Conservation (phyloP, 2,797 vertebrate species). For the Cossypha caffra region DNA sequence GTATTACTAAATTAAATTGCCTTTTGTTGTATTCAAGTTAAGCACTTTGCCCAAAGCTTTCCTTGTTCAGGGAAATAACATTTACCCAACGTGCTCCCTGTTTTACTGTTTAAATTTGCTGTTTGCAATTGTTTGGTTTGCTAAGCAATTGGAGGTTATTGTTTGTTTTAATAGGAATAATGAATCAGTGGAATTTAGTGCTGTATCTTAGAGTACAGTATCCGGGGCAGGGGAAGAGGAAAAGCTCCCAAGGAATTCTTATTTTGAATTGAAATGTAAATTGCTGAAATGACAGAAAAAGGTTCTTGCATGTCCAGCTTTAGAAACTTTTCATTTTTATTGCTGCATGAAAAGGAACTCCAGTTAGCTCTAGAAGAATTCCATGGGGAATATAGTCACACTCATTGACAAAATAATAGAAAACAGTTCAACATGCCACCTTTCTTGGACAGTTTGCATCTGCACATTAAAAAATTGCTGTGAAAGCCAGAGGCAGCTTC, state of each 20-base stretch:
- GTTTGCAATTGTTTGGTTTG: constrained; percentile 75
- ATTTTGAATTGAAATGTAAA: constrained; percentile 54
- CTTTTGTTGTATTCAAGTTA: constrained; percentile 83
- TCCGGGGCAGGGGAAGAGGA: neutral
- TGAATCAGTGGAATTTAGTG: constrained; percentile 77
- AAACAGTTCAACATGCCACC: neutral
- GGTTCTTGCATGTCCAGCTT: constrained; percentile 5
- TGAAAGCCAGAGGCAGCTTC: neutral
- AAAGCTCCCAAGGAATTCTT: constrained; percentile 32
- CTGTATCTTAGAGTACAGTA: constrained; percentile 50
- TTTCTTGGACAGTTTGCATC: neutral
- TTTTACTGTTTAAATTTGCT: constrained; percentile 77
- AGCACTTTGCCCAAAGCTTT: constrained; percentile 78
- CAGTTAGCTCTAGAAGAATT: neutral
- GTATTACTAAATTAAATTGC: constrained; percentile 85
- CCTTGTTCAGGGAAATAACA: constrained; percentile 77
- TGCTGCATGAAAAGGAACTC: neutral
- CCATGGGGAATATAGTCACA: neutral
- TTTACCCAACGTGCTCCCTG: constrained; percentile 71
- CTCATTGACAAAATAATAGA: neutral
- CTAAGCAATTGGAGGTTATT: constrained; percentile 74
- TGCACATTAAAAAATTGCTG: neutral
- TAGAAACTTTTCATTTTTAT: neutral
- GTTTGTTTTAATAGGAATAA: constrained; percentile 82
- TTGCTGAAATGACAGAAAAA: constrained; percentile 37